Conservation (phyloP, 2,888 invertebrate species). For the Xylota sylvarum region DNA sequence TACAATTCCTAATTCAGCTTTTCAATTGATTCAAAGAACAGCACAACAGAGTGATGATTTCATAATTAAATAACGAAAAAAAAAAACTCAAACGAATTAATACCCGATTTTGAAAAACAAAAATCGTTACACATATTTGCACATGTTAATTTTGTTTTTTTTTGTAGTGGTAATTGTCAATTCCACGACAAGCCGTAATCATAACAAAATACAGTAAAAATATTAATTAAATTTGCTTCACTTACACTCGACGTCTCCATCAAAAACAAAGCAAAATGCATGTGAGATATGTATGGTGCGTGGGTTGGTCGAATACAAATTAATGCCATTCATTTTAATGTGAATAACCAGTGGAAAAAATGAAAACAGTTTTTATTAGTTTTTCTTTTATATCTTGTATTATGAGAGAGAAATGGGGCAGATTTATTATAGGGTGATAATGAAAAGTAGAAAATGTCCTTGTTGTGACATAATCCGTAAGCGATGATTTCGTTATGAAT, state of each 20-base stretch:
- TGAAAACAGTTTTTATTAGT: slow-evolving; percentile 6
- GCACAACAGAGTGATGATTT: too few relatives aligned
- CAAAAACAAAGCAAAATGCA: slow-evolving; percentile 6
- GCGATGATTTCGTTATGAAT: background rate
- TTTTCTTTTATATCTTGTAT: background rate
- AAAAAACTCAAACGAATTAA: background rate
- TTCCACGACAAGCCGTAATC: background rate
- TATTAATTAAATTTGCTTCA: slow-evolving; percentile 16
- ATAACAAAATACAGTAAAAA: background rate
- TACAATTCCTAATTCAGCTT: too few relatives aligned
- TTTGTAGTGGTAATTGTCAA: background rate
- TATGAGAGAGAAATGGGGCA: background rate
- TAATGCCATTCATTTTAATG: slow-evolving; percentile 6
- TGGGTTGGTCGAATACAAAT: background rate
- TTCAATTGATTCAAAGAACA: too few relatives aligned
- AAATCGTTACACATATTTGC: background rate
- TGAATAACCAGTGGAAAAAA: background rate
- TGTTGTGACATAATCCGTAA: background rate
- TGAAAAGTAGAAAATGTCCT: background rate
- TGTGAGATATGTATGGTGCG: slow-evolving; percentile 1
- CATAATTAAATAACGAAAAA: too few relatives aligned
- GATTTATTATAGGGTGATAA: background rate
- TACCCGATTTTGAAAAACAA: background rate
- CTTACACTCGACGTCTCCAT: background rate
- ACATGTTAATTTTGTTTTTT: background rate